Conservation (phyloP, 2,888 invertebrate genomes). For the Thymelicus acteon region DNA sequence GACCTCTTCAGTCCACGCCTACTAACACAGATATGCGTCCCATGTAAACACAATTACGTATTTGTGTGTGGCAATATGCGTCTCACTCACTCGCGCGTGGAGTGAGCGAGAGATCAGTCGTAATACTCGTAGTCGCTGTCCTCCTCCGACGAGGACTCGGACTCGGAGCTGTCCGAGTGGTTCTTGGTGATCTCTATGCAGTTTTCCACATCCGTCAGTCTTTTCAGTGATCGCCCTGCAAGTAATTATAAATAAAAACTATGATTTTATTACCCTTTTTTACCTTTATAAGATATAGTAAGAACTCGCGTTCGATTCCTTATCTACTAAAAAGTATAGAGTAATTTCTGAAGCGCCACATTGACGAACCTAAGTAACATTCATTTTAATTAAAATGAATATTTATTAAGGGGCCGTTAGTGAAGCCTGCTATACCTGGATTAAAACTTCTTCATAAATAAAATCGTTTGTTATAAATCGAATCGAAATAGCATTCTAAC, state of each 20-base stretch:
- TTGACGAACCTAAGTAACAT: too few relatives aligned
- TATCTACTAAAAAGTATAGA: too few relatives aligned
- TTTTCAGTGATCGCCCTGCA: slow-evolving; percentile 75
- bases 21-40: neutral
- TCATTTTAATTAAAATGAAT: too few relatives aligned
- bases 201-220: slow-evolving; percentile 80
- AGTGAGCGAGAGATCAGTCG: slow-evolving; percentile 11
- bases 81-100: slow-evolving; percentile 4
- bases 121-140: slow-evolving; percentile 72
- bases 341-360: too few relatives aligned
- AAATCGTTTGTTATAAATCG: too few relatives aligned
- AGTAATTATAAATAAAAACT: slow-evolving; percentile 9
- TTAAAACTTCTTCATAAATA: too few relatives aligned
- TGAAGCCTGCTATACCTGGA: too few relatives aligned
- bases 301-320: too few relatives aligned
- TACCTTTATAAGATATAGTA: too few relatives aligned
- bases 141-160: slow-evolving; percentile 68
- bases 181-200: slow-evolving; percentile 83
- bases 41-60: neutral
- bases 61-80: neutral
- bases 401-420: too few relatives aligned
- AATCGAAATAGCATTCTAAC: too few relatives aligned
- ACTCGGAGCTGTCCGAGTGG: slow-evolving; percentile 78
- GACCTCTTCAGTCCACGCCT: neutral
- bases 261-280: too few relatives aligned